Base-by-base conservation (phyloP, 2,888 invertebrate genomes). In the Digitonthophagus gazella region DNA sequence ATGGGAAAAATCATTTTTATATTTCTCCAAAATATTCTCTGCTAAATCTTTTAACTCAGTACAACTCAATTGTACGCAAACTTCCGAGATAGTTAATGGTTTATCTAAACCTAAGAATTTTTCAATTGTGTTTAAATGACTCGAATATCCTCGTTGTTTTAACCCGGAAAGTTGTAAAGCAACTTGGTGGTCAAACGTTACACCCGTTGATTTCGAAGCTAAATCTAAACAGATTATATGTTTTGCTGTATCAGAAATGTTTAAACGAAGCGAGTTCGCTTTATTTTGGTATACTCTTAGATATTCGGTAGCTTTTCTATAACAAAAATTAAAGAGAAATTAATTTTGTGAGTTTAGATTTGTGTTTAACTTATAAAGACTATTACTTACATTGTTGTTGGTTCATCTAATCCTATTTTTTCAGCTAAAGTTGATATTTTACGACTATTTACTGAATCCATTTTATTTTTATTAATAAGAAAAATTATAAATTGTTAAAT, bases 201-300 rank as follows among this genome's bases (percentile, higher is more conserved):
- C 80, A 44, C 86, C 86, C 19, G 85, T 76, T n/a, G 84, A 72
- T 5, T 79, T 76, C 3, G 88, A 84, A 28, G 89, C 88, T 58
- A 90, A 78, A 77, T 90, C 89, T 28, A 89, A 79, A 73, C 89
- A 89, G 63, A 90, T 81, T 0, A 89, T 85, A 19, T 85, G 84
- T 81, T 87, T 89, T 3, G 87, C 86, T 6, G 86, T 86, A 71
- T 89, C 89, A 69, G 85, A 87, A 58, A 90, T 79, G 57, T 82
- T 61, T 5, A 18, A 18, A 19, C 11, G 83, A 69, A 74, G 78
- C 19, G 77, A 15, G 14, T 80, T 78, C 0, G 81, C 80, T 75
- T 86, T 86, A 0, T 83, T 83, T 74, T 85, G 84, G 19, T 86
- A 76, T 0, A 86, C 78, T 28, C 87, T 79, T 55, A 86, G 83